Evolutionary conservation across 2,888 invertebrate species (phyloP), one percentile per base, ranked within the genome.

Genomic region (Dolomedes plantarius): DNA sequence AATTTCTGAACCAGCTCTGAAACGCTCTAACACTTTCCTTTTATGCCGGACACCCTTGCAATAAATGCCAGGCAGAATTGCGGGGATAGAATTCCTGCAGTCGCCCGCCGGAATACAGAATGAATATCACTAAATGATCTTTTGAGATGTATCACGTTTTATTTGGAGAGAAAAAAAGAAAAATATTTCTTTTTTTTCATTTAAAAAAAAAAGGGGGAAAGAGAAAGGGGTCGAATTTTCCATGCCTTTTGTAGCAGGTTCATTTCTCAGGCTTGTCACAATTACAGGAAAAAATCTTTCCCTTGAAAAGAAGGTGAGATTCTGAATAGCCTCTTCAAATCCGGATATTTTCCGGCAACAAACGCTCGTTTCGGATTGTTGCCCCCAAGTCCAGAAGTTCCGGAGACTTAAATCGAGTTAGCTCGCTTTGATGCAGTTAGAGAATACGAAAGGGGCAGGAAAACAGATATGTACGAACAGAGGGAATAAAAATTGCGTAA

Each of bases 251-350:
- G 67, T 77, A 39, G 19, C 19, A 23, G 36, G 72, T 68, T 85
- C 73, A 85, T 73, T 85, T 73, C 68, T 85, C 41, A 85, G 27
- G 77, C 83, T 46, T 78, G 83, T 85, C 77, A 77, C 83, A 85
- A 78, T 85, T 77, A 85, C 65, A 77, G 3, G 56, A 23, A 16
- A 56, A 23, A 56, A 56, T 16, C 23, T 56, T 36, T 5, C 36
- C 36, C 36, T 9, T 5, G 36, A 6, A 23, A 23, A 16, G 16
- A 46, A 46, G 13, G 16, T 7, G 16, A 46, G 29, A 23, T 56
- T 29, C n/a, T 64, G 68, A 82, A 82, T 28, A 62, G 71, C 5
- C 36, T 11, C n/a, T 13, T 46, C 46, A 75, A 75, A 75, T 71
- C 75, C 69, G 62, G 75, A 82, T 71, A 46, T 75, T 76, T 81